Conservation (phyloP, 2,113 vertebrate genomes). For the Dunckerocampus dactyliophorus region DNA sequence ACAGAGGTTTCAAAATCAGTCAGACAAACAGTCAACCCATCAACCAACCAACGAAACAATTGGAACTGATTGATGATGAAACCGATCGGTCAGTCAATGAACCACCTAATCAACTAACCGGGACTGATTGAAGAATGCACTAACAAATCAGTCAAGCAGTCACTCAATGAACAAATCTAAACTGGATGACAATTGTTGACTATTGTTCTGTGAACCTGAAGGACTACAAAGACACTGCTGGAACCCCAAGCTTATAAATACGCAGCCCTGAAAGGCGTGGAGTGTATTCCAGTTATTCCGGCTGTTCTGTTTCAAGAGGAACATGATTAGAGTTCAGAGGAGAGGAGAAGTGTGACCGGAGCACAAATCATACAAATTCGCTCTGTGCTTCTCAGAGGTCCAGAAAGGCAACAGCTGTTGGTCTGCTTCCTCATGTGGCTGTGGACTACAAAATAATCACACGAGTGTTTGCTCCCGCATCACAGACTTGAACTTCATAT, state of each 20-base stretch:
- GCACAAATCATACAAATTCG: background rate
- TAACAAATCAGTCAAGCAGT: no score
- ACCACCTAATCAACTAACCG: no score
- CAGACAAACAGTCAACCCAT: no score
- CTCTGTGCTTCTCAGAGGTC: background rate
- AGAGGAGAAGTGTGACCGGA: background rate
- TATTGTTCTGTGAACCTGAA: background rate
- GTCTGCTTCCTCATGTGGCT: background rate
- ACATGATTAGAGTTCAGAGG: constrained; percentile 4
- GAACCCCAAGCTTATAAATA: background rate
- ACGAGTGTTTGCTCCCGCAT: background rate
- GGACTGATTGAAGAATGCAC: no score
- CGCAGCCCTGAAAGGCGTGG: background rate
- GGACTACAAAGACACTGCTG: no score
- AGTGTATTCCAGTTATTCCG: background rate
- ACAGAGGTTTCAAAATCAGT: no score
- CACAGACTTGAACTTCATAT: background rate
- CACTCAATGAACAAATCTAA: no score
- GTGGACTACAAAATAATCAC: background rate
- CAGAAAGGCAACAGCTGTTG: background rate
- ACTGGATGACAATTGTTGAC: no score
- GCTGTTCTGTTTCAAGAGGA: constrained; percentile 2
- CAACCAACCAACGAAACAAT: no score
- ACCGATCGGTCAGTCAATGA: no score
- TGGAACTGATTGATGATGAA: no score